A percentile compares a stretch with the other conserved stretches of the same genome.
These are phyloP conservation scores for Lasiommata megera DNA, from an alignment of 2,888 invertebrate species.

Conservation along the genomic window DNA sequence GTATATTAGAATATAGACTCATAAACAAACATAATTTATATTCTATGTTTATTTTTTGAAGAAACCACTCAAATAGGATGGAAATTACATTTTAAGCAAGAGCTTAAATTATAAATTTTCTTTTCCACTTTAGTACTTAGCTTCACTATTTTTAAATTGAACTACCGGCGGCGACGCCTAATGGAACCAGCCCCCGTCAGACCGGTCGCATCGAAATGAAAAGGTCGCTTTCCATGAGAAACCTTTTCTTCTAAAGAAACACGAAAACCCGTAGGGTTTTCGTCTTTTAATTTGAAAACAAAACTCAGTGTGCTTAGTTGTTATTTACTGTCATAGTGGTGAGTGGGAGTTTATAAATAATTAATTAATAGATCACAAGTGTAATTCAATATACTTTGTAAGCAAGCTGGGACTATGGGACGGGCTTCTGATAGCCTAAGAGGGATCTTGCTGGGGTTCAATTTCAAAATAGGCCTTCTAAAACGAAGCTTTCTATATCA, in stretches of 20 bases:
- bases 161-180: conserved; percentile 10
- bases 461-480: no score
- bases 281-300: background rate
- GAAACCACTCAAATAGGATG: no score
- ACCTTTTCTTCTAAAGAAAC: background rate
- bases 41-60: no score
- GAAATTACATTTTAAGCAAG: no score
- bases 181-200: conserved; percentile 7
- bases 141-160: conserved; percentile 7
- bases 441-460: no score
- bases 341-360: background rate
- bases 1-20: no score
- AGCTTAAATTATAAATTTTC: background rate
- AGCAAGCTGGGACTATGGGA: no score
- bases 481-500: no score
- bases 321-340: background rate
- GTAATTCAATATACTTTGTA: no score
- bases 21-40: no score
- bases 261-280: background rate
- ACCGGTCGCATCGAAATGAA: conserved; percentile 3
- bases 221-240: background rate
- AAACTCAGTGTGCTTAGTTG: background rate
- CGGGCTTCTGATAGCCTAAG: no score
- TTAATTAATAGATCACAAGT: no score
- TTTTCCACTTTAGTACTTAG: background rate